These are phyloP conservation scores for Fratercula arctica DNA, from an alignment of 2,797 vertebrate genomes.

Conservation along the genomic window DNA sequence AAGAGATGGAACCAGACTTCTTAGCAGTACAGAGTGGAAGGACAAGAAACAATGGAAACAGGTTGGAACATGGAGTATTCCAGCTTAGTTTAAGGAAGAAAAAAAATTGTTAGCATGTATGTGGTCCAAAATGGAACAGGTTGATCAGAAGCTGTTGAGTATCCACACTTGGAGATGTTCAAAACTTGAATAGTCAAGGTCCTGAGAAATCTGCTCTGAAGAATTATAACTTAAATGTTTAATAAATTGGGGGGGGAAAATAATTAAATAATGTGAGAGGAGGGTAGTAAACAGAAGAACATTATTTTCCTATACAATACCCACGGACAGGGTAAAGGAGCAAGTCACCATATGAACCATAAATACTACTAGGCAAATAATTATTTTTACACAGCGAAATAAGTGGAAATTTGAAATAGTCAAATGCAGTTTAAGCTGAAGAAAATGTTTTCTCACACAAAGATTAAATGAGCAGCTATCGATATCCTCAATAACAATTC, in stretches of 20 bases:
- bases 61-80: neutral
- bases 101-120: neutral
- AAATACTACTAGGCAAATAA: neutral
- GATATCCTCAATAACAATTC: neutral
- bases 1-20: neutral
- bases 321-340: neutral
- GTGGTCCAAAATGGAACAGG: neutral
- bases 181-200: neutral
- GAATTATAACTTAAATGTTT: too few relatives aligned
- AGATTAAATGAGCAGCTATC: neutral
- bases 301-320: neutral
- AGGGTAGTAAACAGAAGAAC: neutral
- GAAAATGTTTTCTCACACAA: neutral
- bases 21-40: neutral
- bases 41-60: neutral
- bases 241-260: neutral
- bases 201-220: neutral
- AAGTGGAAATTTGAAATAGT: neutral
- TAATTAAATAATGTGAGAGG: neutral
- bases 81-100: neutral
- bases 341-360: neutral
- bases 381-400: neutral
- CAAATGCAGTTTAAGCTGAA: neutral
- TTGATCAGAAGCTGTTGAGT: neutral
- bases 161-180: neutral